phyloP scores from a whole-genome alignment of 2,113 vertebrate species.

The Falcunculus frontatus region DNA sequence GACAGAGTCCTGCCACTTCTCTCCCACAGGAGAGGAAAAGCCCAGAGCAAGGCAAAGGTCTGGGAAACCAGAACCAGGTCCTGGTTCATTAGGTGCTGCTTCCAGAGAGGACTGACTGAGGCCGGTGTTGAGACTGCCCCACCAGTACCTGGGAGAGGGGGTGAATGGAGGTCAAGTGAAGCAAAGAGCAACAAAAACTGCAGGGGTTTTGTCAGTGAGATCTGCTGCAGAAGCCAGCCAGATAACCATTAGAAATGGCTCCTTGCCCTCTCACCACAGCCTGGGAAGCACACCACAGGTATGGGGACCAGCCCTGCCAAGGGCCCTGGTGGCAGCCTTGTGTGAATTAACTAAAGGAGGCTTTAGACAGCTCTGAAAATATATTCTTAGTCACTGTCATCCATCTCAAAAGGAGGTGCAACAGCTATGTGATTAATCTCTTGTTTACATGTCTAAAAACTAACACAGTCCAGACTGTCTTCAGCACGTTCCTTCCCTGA shows the following conservation, averaged over 20 bases:
- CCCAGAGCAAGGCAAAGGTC: neutral
- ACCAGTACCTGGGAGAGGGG: fast-evolving
- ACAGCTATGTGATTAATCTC: conserved; percentile 32
- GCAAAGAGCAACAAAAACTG: neutral
- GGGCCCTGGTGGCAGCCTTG: neutral
- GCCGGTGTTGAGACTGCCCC: fast-evolving
- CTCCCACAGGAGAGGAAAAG: neutral
- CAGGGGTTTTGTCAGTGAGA: neutral
- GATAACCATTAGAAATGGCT: neutral
- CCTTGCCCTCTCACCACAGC: neutral
- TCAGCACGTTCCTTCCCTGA: neutral
- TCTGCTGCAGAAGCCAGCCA: neutral
- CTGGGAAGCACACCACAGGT: neutral
- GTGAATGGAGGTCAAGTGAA: neutral
- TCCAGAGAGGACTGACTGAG: neutral
- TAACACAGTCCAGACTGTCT: neutral
- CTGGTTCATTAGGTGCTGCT: neutral
- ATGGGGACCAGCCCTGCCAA: neutral
- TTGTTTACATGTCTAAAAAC: conserved; percentile 14
- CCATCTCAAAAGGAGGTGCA: conserved; percentile 32
- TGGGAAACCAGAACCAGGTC: neutral
- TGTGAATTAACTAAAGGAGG: neutral
- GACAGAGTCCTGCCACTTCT: neutral
- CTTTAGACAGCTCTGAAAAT: conserved; percentile 54
- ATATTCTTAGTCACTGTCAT: conserved; percentile 54